Conservation (phyloP, 2,113 vertebrate species). For the Verasper variegatus region DNA sequence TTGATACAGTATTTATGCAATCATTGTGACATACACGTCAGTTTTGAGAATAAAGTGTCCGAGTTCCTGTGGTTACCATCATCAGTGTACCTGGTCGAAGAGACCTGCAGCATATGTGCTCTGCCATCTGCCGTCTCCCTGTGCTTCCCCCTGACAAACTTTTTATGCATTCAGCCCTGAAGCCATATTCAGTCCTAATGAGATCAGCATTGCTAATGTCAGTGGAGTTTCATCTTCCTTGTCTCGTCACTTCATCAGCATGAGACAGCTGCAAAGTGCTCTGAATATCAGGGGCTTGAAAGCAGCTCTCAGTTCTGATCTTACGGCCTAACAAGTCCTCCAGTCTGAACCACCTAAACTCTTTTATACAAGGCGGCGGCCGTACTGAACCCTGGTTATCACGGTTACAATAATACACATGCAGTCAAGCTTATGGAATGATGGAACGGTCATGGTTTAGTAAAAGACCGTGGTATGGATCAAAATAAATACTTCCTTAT, state of each 20-base stretch:
- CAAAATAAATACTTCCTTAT: background rate
- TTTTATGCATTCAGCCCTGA: slow-evolving; percentile 59
- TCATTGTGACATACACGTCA: background rate
- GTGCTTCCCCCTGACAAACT: slow-evolving; percentile 57
- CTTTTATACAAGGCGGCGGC: background rate
- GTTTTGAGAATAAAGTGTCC: background rate
- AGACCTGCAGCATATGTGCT: slow-evolving; percentile 71
- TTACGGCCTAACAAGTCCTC: background rate
- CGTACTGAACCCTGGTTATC: background rate
- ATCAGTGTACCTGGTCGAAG: slow-evolving; percentile 72
- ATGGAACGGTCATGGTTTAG: background rate
- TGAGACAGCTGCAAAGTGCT: background rate
- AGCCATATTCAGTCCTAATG: slow-evolving; percentile 43
- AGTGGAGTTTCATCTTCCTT: slow-evolving; percentile 19
- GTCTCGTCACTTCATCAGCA: slow-evolving; percentile 9
- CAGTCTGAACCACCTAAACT: background rate
- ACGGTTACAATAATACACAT: background rate
- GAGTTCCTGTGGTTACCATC: slow-evolving; percentile 47
- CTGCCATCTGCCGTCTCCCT: slow-evolving; percentile 75
- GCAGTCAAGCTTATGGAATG: background rate
- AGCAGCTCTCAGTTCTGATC: background rate
- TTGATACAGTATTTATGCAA: no score
- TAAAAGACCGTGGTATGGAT: background rate
- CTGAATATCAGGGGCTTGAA: background rate
- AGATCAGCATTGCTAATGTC: slow-evolving; percentile 48